Conservation (phyloP, 1,140 invertebrate species). For the Aphidius ervi region DNA sequence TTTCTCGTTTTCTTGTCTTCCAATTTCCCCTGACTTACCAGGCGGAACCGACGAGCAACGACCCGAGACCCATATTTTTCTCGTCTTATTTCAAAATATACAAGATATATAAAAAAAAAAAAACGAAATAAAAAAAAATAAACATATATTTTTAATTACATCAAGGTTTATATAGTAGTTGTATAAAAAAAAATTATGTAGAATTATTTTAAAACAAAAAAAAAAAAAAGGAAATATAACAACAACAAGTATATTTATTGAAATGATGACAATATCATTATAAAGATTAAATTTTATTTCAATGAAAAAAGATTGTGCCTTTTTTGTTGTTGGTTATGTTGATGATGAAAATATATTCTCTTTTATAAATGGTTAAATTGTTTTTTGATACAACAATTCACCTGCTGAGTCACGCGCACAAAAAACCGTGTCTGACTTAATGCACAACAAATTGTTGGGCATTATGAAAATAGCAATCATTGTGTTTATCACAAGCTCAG, state of each 20-base stretch:
- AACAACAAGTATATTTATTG: too few species aligned
- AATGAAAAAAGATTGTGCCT: too few species aligned
- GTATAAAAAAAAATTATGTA: too few species aligned
- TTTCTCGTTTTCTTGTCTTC: conserved; percentile 6
- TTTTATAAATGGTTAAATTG: background rate
- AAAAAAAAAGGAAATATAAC: too few species aligned
- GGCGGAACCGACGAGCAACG: background rate
- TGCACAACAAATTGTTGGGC: conserved; percentile 10
- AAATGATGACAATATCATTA: too few species aligned
- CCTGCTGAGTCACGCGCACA: conserved; percentile 9
- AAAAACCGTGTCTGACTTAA: conserved; percentile 7
- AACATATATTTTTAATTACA: background rate
- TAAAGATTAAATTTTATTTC: too few species aligned
- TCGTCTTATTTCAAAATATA: conserved; percentile 8
- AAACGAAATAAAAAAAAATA: too few species aligned
- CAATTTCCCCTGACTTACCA: conserved; percentile 6
- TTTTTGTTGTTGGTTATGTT: too few species aligned
- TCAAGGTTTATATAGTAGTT: background rate
- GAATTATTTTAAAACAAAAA: too few species aligned
- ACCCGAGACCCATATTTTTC: conserved; percentile 4
- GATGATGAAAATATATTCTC: background rate
- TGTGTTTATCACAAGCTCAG: background rate
- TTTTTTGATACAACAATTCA: background rate
- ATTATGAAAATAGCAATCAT: conserved; percentile 17
- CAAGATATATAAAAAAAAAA: too few species aligned